Conservation (phyloP, 2,113 vertebrate species). For the Lasiurus cinereus region DNA sequence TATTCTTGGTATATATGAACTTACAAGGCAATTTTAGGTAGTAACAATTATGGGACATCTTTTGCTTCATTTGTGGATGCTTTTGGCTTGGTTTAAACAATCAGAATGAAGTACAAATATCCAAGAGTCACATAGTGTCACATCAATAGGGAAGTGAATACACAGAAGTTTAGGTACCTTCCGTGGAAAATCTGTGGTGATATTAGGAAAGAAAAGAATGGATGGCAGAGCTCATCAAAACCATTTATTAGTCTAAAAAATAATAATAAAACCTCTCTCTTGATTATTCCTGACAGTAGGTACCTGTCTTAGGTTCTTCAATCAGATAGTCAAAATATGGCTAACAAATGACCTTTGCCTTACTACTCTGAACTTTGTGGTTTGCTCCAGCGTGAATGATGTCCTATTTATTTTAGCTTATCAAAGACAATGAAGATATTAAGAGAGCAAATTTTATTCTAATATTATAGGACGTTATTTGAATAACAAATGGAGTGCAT, state of each 20-base stretch:
- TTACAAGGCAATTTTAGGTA: slow-evolving; percentile 64
- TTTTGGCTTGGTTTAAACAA: slow-evolving; percentile 52
- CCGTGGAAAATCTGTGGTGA: neutral
- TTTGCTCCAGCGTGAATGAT: slow-evolving; percentile 39
- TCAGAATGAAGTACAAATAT: slow-evolving; percentile 54
- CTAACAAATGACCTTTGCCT: slow-evolving; percentile 51
- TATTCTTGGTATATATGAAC: slow-evolving; percentile 63
- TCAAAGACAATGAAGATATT: slow-evolving; percentile 55
- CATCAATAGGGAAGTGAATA: neutral
- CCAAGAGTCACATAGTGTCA: neutral
- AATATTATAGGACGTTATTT: neutral
- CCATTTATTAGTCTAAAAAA: neutral
- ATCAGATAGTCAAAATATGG: neutral
- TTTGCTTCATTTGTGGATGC: slow-evolving; percentile 60
- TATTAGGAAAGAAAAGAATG: neutral
- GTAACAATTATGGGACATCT: slow-evolving; percentile 73
- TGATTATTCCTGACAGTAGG: slow-evolving; percentile 50
- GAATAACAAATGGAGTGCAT: slow-evolving; percentile 27
- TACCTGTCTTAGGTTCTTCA: slow-evolving; percentile 38
- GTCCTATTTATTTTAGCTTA: slow-evolving; percentile 51
- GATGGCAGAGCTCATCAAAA: slow-evolving; percentile 1
- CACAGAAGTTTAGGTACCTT: slow-evolving; percentile 24
- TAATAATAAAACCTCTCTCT: neutral
- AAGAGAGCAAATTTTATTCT: slow-evolving; percentile 13
- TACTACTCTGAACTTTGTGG: slow-evolving; percentile 57